Evolutionary conservation across 2,888 invertebrate species (phyloP).

Genomic region (Brachylomia viminalis): DNA sequence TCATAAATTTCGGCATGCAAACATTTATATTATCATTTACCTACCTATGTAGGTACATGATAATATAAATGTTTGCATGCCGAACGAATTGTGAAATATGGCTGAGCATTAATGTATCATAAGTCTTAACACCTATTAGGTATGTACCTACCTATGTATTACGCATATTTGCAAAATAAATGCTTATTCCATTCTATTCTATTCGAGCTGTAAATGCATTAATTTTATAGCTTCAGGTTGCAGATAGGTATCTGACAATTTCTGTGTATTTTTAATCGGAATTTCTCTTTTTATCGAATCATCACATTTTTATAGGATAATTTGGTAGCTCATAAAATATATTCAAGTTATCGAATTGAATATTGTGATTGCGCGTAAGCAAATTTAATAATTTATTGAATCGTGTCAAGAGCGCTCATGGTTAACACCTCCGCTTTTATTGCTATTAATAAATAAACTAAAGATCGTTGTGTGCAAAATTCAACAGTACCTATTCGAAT

Average conservation of each 20-base stretch:
- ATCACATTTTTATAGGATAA: neutral
- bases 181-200: too few species aligned
- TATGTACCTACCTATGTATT: too few species aligned
- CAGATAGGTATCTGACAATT: neutral
- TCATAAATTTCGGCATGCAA: too few species aligned
- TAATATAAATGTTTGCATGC: too few species aligned
- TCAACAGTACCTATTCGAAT: constrained; percentile 27
- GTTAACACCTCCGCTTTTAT: constrained; percentile 56
- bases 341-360: constrained; percentile 7
- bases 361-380: constrained; percentile 6
- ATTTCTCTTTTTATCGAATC: neutral
- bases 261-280: neutral
- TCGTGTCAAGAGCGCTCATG: constrained; percentile 50
- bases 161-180: too few species aligned
- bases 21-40: too few species aligned
- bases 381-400: constrained; percentile 48
- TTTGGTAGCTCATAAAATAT: constrained; percentile 20
- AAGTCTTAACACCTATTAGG: too few species aligned
- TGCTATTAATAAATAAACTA: constrained; percentile 37
- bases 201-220: neutral
- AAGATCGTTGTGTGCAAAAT: constrained; percentile 26
- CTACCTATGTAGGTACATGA: too few species aligned
- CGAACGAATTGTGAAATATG: too few species aligned
- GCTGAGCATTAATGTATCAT: too few species aligned
- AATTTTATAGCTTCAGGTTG: neutral